Conservation (phyloP, 2,797 vertebrate genomes). For the Typhlichthys eigenmanni region DNA sequence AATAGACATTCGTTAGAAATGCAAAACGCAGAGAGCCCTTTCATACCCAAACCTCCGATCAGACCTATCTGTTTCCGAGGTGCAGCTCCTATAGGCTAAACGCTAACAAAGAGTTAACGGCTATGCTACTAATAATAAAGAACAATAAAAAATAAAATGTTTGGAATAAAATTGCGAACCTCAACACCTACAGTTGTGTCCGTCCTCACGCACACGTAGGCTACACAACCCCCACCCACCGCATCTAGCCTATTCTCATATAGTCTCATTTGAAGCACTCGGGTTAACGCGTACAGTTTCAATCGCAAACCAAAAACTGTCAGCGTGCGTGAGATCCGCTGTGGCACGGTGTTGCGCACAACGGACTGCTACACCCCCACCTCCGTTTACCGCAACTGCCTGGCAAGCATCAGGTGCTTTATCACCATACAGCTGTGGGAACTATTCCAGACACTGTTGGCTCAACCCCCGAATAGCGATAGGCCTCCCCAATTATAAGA, state of each 20-base stretch:
- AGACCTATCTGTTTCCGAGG: not conserved
- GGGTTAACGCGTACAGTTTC: constrained; percentile 28
- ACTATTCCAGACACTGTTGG: constrained; percentile 65
- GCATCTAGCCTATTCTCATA: not conserved
- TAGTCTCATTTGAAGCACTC: not conserved
- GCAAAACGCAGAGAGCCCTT: constrained; percentile 68
- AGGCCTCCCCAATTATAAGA: constrained; percentile 37
- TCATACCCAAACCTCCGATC: constrained; percentile 67
- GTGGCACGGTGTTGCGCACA: constrained; percentile 20
- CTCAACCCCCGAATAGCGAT: constrained; percentile 44
- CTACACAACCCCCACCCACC: not conserved
- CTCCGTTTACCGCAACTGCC: constrained; percentile 71
- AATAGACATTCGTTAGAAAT: constrained; percentile 59
- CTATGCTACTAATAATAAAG: too few relatives aligned
- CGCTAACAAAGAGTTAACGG: too few relatives aligned
- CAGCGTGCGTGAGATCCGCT: constrained; percentile 53
- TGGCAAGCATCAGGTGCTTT: constrained; percentile 77
- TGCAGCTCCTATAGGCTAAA: not conserved
- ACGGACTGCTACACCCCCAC: constrained; percentile 41
- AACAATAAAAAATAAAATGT: too few relatives aligned
- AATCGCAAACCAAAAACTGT: constrained; percentile 55
- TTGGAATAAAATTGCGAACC: too few relatives aligned
- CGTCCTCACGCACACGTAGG: not conserved
- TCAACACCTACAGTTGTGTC: not conserved
- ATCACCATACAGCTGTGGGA: constrained; percentile 67